Percentiles rank a stretch among this genome's conserved stretches.
These are phyloP conservation scores for Drosophila meridiana DNA, from an alignment of 2,888 invertebrate species.

Conservation along the genomic window DNA sequence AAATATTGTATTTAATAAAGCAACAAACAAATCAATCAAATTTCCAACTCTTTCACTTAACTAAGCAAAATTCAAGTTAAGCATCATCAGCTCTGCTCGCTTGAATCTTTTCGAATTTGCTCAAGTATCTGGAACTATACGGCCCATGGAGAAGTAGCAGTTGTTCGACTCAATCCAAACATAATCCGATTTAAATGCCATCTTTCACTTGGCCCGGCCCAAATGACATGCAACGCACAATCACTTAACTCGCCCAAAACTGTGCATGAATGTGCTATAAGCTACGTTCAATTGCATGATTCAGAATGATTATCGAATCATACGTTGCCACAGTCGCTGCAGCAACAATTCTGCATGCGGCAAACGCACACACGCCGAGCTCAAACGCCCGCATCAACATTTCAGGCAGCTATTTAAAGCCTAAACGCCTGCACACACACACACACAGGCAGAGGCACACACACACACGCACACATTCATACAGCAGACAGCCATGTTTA, in stretches of 20 bases:
- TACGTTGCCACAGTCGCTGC: constrained; percentile 15
- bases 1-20: neutral
- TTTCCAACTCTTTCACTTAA: neutral
- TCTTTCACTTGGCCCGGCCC: neutral
- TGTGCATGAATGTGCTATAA: constrained; percentile 4
- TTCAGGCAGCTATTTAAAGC: constrained; percentile 49
- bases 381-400: constrained; percentile 36
- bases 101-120: neutral
- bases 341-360: constrained; percentile 17
- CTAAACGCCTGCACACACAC: constrained; percentile 36
- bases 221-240: neutral
- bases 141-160: neutral
- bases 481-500: constrained; percentile 45
- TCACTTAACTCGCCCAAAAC: neutral
- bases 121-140: neutral
- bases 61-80: neutral
- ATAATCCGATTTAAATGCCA: neutral
- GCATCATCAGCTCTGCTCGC: neutral
- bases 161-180: neutral
- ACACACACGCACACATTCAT: neutral
- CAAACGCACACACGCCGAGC: constrained; percentile 1
- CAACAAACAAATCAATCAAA: neutral
- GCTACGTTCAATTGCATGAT: constrained; percentile 22
- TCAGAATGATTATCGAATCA: constrained; percentile 42
- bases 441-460: neutral